Evolutionary conservation across 2,888 invertebrate species (phyloP), one percentile per base, ranked within the genome.

Genomic region (Gasteruption jaculator): DNA sequence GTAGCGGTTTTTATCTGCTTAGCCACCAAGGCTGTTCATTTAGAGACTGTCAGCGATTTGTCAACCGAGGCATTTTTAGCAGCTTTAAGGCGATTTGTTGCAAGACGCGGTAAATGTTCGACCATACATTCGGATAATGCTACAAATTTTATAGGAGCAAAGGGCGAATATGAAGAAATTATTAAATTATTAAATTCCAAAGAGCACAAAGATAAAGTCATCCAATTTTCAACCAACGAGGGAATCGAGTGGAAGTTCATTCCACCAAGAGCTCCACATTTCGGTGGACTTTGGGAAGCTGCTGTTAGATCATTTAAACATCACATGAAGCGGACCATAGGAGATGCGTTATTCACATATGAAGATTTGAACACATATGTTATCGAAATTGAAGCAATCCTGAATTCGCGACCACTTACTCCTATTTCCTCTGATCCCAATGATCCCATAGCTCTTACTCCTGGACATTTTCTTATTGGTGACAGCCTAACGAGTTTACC

Each of bases 41-140:
- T 53, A 1, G 49, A 49, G 27, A 15, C 49, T 3, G 46, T 48
- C 1, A 43, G 38, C 16, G 48, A 53, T 24, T 15, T 47, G 25
- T 46, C 46, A 1, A 48, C 44, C 3, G 49, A 51, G 21, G 43
- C 31, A 1, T 51, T 53, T 19, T 38, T 53, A 8, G 49, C 38
- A 0, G 46, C 45, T 5, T 31, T 50, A 0, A 30, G 35, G 16
- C 11, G 49, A 22, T 50, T 54, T 12, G 39, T 50, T 0, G 32
- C 41, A 1, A 18, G 52, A 29, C 25, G 48, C 3, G 46, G 43
- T 4, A 12, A 35, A 2, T 35, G 36, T 1, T 15, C n/a, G 3
- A 21, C 15, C 6, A 38, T 52, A 12, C 32, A 41, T 39, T 35
- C 36, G 1, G 49, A 52, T 10, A 50, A 52, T 25, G 49, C 37